Evolutionary conservation across 2,113 vertebrate species (phyloP), one percentile per base, ranked within the genome.

Genomic region (Ia io): DNA sequence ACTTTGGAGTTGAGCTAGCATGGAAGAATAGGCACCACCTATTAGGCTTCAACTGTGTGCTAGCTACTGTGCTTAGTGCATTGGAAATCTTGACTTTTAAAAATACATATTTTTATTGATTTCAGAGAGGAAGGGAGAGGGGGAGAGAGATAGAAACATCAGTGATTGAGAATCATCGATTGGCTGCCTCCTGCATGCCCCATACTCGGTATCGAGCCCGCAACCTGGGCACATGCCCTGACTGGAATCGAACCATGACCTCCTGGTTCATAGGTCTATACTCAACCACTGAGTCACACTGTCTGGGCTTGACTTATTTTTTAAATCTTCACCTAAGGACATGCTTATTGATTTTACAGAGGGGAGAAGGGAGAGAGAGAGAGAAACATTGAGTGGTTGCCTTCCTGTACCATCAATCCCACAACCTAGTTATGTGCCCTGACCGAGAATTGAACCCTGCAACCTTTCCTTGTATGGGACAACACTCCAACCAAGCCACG

Each of bases 1-100:
- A 78, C 87, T 95, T 94, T 96, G 88, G 88, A 91, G 47, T 78
- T 78, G 80, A 25, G 42, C 88, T 88, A 35, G 77, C 32, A 1
- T 56, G n/a, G 53, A 93, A 93, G 53, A 94, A 88, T 69, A 92
- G 65, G 65, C 49, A 86, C 79, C 79, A 87, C 83, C 84, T 78
- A 40, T 86, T 88, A 96, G 88, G 78, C 91, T 71, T 67, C 92
- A 91, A 47, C 91, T 95, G 3, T 96, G 85, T 94, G 85, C 96
- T 88, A 88, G 69, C 85, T 56, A 91, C 74, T 88, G 88, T 85
- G 56, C 67, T 93, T 83, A 40, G n/a, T n/a, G 47, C 61, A 92
- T 90, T 65, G 78, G 80, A 93, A 85, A 90, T 80, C 67, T 92
- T 85, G 67, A 35, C n/a, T 67, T 67, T 67, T 67, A 32, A 32